phyloP scores from a whole-genome alignment of 1,140 invertebrate genomes.

The Drosophila subpulchrella region DNA sequence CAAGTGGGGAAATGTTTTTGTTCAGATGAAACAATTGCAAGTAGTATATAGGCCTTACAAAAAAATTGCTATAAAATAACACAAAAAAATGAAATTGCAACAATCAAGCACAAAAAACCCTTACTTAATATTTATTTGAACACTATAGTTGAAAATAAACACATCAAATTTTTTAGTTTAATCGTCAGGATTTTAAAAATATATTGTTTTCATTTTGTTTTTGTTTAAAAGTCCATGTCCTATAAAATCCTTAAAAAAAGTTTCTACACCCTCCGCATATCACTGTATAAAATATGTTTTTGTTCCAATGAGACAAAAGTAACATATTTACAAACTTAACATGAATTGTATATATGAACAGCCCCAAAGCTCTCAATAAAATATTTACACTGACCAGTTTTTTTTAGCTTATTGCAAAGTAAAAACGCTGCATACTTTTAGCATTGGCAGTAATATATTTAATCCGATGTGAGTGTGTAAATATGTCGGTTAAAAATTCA shows the following conservation, averaged over 20 bases:
- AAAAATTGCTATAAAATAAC: not conserved
- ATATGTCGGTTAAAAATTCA: not conserved
- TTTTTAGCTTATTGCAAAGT: not conserved
- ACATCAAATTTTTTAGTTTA: not conserved
- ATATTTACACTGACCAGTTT: not conserved
- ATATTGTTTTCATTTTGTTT: too few relatives aligned
- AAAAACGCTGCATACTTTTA: conserved; percentile 26
- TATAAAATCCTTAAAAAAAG: too few relatives aligned
- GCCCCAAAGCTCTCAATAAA: conserved; percentile 6
- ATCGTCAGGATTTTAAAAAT: too few relatives aligned
- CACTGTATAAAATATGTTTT: not conserved
- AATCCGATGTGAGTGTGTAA: not conserved
- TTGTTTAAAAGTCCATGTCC: too few relatives aligned
- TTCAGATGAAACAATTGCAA: not conserved
- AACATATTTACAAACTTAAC: not conserved
- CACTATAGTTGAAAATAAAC: not conserved
- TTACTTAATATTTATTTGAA: not conserved
- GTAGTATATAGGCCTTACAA: not conserved
- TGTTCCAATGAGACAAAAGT: not conserved
- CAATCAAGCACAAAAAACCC: not conserved
- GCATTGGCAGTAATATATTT: not conserved
- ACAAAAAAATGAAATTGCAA: not conserved
- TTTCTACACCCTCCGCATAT: too few relatives aligned
- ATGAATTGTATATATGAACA: not conserved
- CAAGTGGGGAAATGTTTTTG: too few relatives aligned